Conservation (phyloP, 2,888 invertebrate species). For the Minunthozetes semirufus region DNA sequence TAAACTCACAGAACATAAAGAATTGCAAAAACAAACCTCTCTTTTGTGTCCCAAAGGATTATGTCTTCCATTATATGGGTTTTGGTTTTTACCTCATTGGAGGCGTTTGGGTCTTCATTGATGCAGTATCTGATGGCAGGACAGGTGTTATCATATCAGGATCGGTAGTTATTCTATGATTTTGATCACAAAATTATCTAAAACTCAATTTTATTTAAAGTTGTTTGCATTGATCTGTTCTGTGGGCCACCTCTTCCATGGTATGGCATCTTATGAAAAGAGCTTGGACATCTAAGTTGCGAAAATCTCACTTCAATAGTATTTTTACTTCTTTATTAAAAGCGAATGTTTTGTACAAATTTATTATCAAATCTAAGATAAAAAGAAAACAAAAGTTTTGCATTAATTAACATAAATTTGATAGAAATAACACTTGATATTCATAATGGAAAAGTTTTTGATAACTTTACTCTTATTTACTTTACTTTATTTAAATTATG, state of each 20-base stretch:
- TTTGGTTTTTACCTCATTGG: conserved; percentile 14
- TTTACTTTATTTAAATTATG: too few relatives aligned
- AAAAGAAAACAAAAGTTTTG: too few relatives aligned
- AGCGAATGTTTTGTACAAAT: too few relatives aligned
- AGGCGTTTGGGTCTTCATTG: conserved; percentile 13
- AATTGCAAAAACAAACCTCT: neutral
- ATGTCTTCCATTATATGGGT: conserved; percentile 16
- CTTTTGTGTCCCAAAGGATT: neutral
- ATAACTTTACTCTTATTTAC: too few relatives aligned
- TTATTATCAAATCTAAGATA: too few relatives aligned
- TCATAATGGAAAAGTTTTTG: too few relatives aligned
- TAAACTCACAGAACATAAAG: neutral
- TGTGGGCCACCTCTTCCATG: neutral
- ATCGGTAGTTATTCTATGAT: neutral
- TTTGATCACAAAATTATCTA: neutral
- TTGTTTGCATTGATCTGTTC: conserved; percentile 6
- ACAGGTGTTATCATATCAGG: neutral
- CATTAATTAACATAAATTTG: too few relatives aligned
- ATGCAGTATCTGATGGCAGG: neutral
- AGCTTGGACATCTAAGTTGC: neutral
- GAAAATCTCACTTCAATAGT: neutral
- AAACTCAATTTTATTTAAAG: neutral
- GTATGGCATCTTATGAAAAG: neutral
- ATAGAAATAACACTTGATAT: too few relatives aligned
- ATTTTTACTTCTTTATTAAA: too few relatives aligned